Base-by-base conservation (phyloP, 2,888 invertebrate genomes). In the Odontothrips loti region DNA sequence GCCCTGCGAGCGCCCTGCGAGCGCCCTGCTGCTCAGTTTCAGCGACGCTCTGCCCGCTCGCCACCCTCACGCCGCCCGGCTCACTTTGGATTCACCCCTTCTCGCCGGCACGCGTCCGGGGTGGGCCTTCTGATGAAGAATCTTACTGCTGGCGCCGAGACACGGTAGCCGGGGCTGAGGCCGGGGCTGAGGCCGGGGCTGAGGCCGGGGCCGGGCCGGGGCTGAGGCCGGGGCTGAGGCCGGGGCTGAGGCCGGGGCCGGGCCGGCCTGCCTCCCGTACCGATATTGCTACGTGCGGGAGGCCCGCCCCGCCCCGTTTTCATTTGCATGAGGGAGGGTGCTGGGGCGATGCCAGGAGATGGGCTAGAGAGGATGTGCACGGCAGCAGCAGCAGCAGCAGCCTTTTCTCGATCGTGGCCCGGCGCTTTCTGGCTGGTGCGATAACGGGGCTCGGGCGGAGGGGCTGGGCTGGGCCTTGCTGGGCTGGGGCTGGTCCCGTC, bases 381-480 rank as follows among this genome's bases (percentile, higher is more conserved):
- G 58, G 20, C 58, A 58, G 58, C 20, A 43, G 58, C 20, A 20
- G 58, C 58, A 20, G 58, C 20, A 17, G 58, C 58, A 17, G 58
- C 58, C 58, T 58, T 58, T 58, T 58, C 58, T 58, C 20, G 58
- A 58, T 20, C 58, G 58, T 20, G 20, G 58, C 58, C 58, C 58
- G 20, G 58, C 58, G 20, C 58, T 20, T 15, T 17, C 58, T 58
- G 58, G 58, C 20, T 17, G 58, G 20, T 58, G 58, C 58, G 58
- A 58, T 58, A 58, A 58, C 58, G 58, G 20, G 58, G 58, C 58
- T n/a, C n/a, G n/a, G n/a, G n/a, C n/a, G n/a, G n/a, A n/a, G n/a
- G n/a, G n/a, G n/a, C n/a, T n/a, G n/a, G n/a, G n/a, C n/a, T n/a
- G n/a, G n/a, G n/a, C n/a, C n/a, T n/a, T n/a, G n/a, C n/a, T n/a